Evolutionary conservation across 2,888 invertebrate genomes (phyloP), one percentile per base, ranked within the genome.

Genomic region (Drosophila mimica): DNA sequence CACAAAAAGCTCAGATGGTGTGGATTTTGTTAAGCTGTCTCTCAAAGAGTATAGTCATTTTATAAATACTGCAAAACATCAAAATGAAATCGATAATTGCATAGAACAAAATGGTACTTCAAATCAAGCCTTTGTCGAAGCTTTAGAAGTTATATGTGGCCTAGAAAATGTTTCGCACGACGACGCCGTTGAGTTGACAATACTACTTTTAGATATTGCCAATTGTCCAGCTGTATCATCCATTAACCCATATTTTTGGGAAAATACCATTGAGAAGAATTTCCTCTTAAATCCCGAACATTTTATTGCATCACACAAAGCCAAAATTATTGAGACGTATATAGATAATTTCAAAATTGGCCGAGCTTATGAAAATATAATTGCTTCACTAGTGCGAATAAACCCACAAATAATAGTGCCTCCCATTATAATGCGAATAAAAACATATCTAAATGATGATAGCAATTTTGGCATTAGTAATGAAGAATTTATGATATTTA

Each of bases 401-500:
- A 95, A 95, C 84, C 94, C 96, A 0, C 95, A 95, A 61, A 93
- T 94, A 6, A 93, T 97, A 54, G 93, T 97, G 36, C 95, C 95
- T 17, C 92, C 95, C 36, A 92, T 98, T n/a, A 93, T 97, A 38
- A 93, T 93, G 11, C 94, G 94, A 74, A 95, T 96, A 8, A 94
- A 94, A 48, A 92, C 92, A 28, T 94, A 95, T 82, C 94, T 98
- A 38, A 94, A 93, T 62, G 95, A 96, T 90, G 93, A 95, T 0
- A 95, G 94, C 68, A 95, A 98, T 79, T 94, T 95, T 60, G 94
- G 95, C 74, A 95, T 98, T 31, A 96, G 97, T 0, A 95, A 97
- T 85, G 96, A 96, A 67, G 97, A 98, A 83, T 97, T 96, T 92
- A 96, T 96, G 79, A 96, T 96, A 5, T 98, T 94, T 93, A 94